Evolutionary conservation across 2,888 invertebrate genomes (phyloP).

Genomic region (Cataglyphis albicans): DNA sequence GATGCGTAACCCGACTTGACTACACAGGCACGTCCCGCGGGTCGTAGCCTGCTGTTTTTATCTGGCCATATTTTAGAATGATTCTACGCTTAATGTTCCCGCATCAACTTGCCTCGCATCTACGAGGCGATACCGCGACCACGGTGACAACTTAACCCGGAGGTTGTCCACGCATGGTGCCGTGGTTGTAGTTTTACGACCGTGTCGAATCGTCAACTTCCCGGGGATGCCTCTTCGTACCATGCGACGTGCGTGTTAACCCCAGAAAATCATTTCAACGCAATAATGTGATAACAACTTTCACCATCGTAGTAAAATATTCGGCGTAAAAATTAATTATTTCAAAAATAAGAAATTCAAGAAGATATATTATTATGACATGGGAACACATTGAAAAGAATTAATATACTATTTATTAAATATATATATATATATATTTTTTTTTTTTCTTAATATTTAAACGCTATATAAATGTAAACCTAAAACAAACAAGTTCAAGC

Average conservation of each 20-base stretch:
- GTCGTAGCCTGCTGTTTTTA: conserved; percentile 85
- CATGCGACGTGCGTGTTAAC: conserved; percentile 12
- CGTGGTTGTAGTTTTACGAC: conserved; percentile 69
- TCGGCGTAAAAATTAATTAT: not conserved
- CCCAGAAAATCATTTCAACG: conserved; percentile 4
- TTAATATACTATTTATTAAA: not conserved
- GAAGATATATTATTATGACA: not conserved
- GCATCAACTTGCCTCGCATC: conserved; percentile 64
- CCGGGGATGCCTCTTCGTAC: conserved; percentile 29
- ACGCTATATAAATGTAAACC: not conserved
- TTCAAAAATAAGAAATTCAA: not conserved
- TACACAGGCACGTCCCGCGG: conserved; percentile 78
- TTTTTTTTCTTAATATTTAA: not conserved
- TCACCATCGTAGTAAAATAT: not conserved
- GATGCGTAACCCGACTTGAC: conserved; percentile 84
- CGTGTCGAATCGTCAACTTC: conserved; percentile 64
- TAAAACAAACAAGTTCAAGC: not conserved
- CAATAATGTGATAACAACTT: conserved; percentile 20
- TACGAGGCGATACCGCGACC: conserved; percentile 63
- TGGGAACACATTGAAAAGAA: not conserved
- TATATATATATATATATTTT: not conserved
- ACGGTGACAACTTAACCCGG: conserved; percentile 82
- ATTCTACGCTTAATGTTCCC: conserved; percentile 82
- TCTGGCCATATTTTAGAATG: conserved; percentile 85
- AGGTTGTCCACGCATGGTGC: conserved; percentile 62